Evolutionary conservation across 2,888 invertebrate species (phyloP), one percentile per base, ranked within the genome.

Genomic region (Rosalia funebris): DNA sequence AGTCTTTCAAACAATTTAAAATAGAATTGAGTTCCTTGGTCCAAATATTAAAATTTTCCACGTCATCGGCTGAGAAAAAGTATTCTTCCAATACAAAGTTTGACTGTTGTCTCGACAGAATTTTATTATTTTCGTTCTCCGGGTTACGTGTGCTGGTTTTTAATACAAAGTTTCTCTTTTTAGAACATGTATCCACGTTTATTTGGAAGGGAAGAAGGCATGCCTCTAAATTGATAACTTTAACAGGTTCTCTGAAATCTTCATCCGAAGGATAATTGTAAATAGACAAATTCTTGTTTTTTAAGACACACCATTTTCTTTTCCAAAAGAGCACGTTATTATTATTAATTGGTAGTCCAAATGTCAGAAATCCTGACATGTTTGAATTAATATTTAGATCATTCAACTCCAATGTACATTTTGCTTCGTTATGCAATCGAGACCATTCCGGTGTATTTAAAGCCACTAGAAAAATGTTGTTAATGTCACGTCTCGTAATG

Each of bases 191-290:
- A 25, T 81, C 78, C 7, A 82, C 75, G 3, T 82, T 65, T 3
- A 45, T 66, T 1, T 53, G 12, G 1, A 70, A 12, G 0, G 70
- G 66, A 1, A 78, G 72, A 16, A 73, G 70, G 56, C 82, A 81
- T 45, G 79, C 65, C 5, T 76, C 76, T 20, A 87, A 70, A 67
- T 84, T 81, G 16, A 86, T 63, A 0, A 68, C 58, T 11, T 78
- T 64, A 1, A 82, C 60, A 0, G 84, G 82, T 3, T 62, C 72
- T 7, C 77, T 75, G 9, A 76, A 74, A 16, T 76, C 78, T 57
- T 77, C 79, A 44, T 84, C 83, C 16, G 79, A 74, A 0, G 85
- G 85, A 71, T 84, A 83, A 50, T 83, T 83, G 84, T 85, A 87
- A 34, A 85, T 81, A 15, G 75, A 73, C 1, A 87, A 65, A 0